Conservation (phyloP, 1,140 invertebrate species). For the Leptonema lineaticorne region DNA sequence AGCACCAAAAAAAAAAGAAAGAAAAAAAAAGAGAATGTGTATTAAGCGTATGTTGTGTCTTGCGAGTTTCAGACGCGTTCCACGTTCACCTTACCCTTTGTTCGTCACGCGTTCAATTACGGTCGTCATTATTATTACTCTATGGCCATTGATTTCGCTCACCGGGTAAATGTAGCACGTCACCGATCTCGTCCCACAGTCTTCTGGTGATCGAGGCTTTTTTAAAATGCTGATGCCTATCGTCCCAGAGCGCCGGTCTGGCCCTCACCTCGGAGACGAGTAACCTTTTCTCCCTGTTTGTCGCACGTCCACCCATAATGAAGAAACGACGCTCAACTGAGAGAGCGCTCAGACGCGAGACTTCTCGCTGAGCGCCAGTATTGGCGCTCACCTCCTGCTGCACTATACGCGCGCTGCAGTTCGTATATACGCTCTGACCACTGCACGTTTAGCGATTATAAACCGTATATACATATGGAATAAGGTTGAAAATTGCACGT, state of each 20-base stretch:
- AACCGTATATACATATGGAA: not conserved
- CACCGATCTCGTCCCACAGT: not conserved
- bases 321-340: slow-evolving; percentile 16
- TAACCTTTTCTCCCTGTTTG: slow-evolving; percentile 10
- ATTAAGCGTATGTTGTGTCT: no score
- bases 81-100: no score
- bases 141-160: not conserved
- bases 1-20: no score
- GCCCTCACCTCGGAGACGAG: not conserved
- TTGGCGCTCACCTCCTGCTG: slow-evolving; percentile 18
- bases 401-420: not conserved
- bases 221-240: slow-evolving; percentile 10
- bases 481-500: not conserved
- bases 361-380: slow-evolving; percentile 2
- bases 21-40: no score
- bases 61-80: no score
- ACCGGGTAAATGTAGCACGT: slow-evolving; percentile 5
- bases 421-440: not conserved
- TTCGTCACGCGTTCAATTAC: no score
- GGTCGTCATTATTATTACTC: no score
- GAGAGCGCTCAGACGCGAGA: not conserved
- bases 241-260: not conserved
- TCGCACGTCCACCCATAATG: slow-evolving; percentile 17
- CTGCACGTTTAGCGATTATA: not conserved
- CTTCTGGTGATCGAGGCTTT: slow-evolving; percentile 2